A percentile compares a stretch with the other conserved stretches of the same genome.
Conservation (phyloP, 2,797 vertebrate genomes). For the Chrosomus eos region DNA sequence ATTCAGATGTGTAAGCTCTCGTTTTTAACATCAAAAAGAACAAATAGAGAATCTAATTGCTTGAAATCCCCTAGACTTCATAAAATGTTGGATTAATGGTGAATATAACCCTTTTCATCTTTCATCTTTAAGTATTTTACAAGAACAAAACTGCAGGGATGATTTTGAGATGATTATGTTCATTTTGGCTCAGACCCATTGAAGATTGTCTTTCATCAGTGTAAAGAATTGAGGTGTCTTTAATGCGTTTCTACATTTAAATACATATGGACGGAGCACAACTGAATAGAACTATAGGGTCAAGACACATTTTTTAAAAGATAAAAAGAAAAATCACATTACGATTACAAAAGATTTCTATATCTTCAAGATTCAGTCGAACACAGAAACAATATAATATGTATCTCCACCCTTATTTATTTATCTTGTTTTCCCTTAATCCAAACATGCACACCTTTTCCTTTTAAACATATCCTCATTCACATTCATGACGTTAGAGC, state of each 20-base stretch:
- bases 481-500: constrained; percentile 30
- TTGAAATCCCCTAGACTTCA: background rate
- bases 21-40: constrained; percentile 24
- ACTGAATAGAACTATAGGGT: background rate
- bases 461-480: constrained; percentile 27
- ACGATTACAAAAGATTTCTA: background rate
- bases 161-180: constrained; percentile 8
- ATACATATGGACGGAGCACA: background rate
- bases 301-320: background rate
- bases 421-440: background rate
- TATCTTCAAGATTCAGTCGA: background rate
- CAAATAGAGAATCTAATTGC: background rate
- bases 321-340: background rate
- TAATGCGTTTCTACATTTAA: background rate
- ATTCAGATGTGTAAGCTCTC: constrained; percentile 3
- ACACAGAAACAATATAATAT: background rate
- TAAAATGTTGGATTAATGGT: constrained; percentile 15
- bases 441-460: background rate
- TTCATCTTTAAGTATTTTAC: background rate
- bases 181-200: background rate
- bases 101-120: background rate
- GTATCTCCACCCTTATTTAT: background rate
- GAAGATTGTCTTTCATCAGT: background rate
- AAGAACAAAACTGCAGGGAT: background rate
- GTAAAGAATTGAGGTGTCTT: background rate